Conservation (phyloP, 1,140 invertebrate species). For the Bombus impatiens region DNA sequence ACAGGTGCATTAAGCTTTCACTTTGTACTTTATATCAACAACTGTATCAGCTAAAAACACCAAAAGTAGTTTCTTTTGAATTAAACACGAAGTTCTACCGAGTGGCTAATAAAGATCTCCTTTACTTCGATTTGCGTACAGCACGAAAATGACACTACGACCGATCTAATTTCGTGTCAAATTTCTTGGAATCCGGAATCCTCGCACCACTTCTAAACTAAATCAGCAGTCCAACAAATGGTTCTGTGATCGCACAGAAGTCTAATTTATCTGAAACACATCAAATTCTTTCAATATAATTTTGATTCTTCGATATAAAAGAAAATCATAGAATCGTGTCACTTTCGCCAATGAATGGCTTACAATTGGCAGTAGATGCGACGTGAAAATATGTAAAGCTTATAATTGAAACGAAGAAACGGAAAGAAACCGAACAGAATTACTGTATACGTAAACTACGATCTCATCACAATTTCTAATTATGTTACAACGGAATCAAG, state of each 20-base stretch:
- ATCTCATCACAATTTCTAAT: neutral
- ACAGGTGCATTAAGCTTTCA: neutral
- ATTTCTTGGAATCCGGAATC: too few species aligned
- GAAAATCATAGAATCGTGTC: neutral
- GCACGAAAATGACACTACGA: neutral
- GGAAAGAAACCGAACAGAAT: too few species aligned
- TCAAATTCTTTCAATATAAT: too few species aligned
- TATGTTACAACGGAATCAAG: neutral
- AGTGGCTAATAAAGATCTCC: conserved; percentile 6
- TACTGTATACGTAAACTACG: too few species aligned
- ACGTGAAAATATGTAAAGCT: neutral
- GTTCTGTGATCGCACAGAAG: too few species aligned
- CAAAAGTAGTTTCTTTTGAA: neutral
- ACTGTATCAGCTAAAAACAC: neutral
- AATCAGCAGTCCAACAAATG: too few species aligned
- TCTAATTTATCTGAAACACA: too few species aligned
- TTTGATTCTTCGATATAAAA: neutral
- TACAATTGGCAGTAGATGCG: too few species aligned
- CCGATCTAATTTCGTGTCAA: neutral
- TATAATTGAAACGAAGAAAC: neutral
- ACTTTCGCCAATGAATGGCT: too few species aligned
- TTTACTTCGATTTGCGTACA: neutral
- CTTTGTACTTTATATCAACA: neutral
- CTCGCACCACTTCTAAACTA: too few species aligned
- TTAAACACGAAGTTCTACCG: conserved; percentile 11